These are phyloP conservation scores for Taphrorychus bicolor DNA, from an alignment of 2,888 invertebrate species.

Conservation along the genomic window DNA sequence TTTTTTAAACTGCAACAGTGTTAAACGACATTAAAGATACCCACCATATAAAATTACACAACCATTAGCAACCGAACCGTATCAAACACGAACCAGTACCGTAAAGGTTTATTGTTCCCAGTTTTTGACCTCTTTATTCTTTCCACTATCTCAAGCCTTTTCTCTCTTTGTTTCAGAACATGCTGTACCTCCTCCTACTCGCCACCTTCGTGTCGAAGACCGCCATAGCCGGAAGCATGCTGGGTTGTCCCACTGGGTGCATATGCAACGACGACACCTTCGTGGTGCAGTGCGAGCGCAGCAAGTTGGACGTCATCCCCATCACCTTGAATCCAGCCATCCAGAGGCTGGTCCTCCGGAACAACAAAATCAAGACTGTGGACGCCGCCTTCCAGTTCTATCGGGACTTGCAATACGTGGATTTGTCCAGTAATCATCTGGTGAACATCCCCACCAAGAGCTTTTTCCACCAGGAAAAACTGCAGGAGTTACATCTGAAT, in stretches of 20 bases:
- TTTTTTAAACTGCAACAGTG: too few species aligned
- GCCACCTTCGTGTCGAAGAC: slow-evolving; percentile 44
- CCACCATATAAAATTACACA: too few species aligned
- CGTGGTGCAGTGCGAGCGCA: slow-evolving; percentile 85
- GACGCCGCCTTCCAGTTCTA: slow-evolving; percentile 91
- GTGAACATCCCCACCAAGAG: slow-evolving; percentile 81
- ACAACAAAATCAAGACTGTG: slow-evolving; percentile 86
- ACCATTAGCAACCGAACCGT: too few species aligned
- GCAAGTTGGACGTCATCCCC: slow-evolving; percentile 86
- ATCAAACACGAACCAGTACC: too few species aligned
- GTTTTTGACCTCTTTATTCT: background rate
- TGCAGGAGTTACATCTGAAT: slow-evolving; percentile 83
- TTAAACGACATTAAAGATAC: too few species aligned
- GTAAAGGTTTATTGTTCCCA: background rate
- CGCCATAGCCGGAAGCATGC: slow-evolving; percentile 61
- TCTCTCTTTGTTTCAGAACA: background rate
- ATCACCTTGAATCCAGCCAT: slow-evolving; percentile 92
- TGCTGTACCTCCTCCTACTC: slow-evolving; percentile 36
- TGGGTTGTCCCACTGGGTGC: slow-evolving; percentile 86
- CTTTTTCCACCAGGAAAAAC: slow-evolving; percentile 80
- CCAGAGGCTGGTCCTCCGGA: slow-evolving; percentile 81
- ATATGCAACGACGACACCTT: slow-evolving; percentile 89
- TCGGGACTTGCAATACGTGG: slow-evolving; percentile 83
- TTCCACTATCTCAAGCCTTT: background rate
- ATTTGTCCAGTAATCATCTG: slow-evolving; percentile 84